phyloP scores from a whole-genome alignment of 2,797 vertebrate species.

The Molossus alvarezi region DNA sequence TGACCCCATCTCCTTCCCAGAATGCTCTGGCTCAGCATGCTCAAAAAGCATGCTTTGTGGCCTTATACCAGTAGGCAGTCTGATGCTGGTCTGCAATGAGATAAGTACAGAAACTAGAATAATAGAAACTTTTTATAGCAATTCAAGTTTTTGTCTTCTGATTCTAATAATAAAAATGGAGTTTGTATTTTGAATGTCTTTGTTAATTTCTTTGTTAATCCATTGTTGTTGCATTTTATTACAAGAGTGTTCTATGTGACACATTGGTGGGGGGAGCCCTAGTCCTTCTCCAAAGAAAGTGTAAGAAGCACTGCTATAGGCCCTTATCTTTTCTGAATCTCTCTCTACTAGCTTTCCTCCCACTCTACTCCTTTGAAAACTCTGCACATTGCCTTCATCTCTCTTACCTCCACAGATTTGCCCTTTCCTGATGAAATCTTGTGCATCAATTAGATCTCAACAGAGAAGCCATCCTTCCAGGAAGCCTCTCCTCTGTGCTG shows the following conservation, averaged over 20 bases:
- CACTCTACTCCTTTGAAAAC: not conserved
- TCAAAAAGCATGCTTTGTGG: not conserved
- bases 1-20: not conserved
- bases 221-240: constrained; percentile 59
- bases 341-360: not conserved
- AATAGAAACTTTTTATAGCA: constrained; percentile 36
- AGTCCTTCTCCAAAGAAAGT: constrained; percentile 29
- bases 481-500: not conserved
- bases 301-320: not conserved
- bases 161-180: constrained; percentile 46
- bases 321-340: constrained; percentile 8
- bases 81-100: not conserved
- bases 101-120: constrained; percentile 19
- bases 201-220: constrained; percentile 46
- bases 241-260: constrained; percentile 12
- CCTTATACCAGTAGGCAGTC: not conserved
- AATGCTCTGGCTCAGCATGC: not conserved
- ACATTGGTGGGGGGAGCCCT: not conserved
- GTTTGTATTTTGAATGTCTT: constrained; percentile 36
- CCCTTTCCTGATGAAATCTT: not conserved
- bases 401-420: not conserved
- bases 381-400: not conserved
- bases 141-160: constrained; percentile 53
- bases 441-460: not conserved
- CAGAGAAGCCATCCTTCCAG: not conserved